Base-by-base conservation (phyloP, 2,888 invertebrate species). In the Cantharis lateralis region DNA sequence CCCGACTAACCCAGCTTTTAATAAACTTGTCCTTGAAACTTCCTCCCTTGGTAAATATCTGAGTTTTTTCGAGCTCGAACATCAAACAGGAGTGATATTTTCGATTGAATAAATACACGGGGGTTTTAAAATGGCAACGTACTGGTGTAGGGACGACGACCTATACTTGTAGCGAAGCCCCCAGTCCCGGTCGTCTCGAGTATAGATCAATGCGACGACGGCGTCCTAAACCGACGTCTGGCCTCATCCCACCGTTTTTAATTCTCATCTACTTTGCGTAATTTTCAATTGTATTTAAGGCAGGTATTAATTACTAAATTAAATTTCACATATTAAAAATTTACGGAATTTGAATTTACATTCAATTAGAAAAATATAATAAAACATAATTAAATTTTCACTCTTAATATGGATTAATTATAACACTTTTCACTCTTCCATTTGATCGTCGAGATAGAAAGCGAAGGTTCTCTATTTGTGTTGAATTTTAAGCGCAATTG, bases 171-270 rank as follows among this genome's bases (percentile, higher is more conserved):
- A 87, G 87, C 85, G 86, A 86, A 88, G 87, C 88, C 88, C 88
- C 87, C 88, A 86, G 87, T 88, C 88, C 88, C 87, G 88, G 85
- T 86, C 82, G 86, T 87, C 87, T 90, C 89, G 89, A 90, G 89
- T 89, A 89, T 89, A 89, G 89, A 90, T 90, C 89, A 85, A 84
- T 85, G 84, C 83, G 84, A 80, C 84, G 84, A 82, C 82, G 83
- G 82, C 82, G 83, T 89, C 90, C 90, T 90, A 90, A 90, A 90
- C 90, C 90, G 88, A 90, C 89, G 90, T 91, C 90, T 91, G 90
- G 90, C 90, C 90, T 89, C 90, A 90, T 89, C 90, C 90, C 89
- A 87, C 83, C 62, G 32, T 61, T 10, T 76, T 68, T 77, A 62
- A 66, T 68, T 62, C 75, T 10, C 18, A 62, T 69, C 28, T 15